Base-by-base conservation (phyloP, 2,113 vertebrate species). In the Cranoglanis bouderius region DNA sequence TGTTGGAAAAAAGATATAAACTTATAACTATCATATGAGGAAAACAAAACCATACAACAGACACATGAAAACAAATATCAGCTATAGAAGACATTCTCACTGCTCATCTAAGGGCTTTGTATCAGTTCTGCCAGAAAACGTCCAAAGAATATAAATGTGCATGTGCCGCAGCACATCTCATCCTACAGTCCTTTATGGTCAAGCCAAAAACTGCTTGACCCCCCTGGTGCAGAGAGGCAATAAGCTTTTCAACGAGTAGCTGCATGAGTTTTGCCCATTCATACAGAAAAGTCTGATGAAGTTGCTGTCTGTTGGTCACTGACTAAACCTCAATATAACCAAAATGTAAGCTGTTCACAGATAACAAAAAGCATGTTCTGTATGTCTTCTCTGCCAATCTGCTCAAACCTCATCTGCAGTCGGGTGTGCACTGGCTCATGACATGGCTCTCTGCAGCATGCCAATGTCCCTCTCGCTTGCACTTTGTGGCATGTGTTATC, bases 311-410 rank as follows among this genome's bases (percentile, higher is more conserved):
- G 75, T 49, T 35, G 49, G 29, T 46, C 24, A 49, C 43, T 78
- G 75, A 78, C 29, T 81, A 81, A 81, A 53, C 49, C 77, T 81
- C 77, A 53, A 32, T 18, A 3, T 81, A 53, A 53, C 77, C 49
- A 53, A n/a, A 53, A 32, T 81, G n/a, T 55, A 32, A 32, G 29
- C 77, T 32, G 46, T 32, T 16, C 49, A 53, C 77, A 53, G 49
- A 81, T 81, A 16, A 81, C 7, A 32, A 78, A 78, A 78, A 49
- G 26, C 74, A n/a, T 29, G 75, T 78, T 29, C 26, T 49, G 43
- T 49, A 14, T 7, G 43, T 78, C 43, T 78, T 78, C 49, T 43
- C 75, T 78, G 75, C 12, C 75, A 49, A 49, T 78, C 75, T 78
- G 77, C 3, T 81, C 14, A 18, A 21, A 81, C 14, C 77, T 53